phyloP scores from a whole-genome alignment of 2,113 vertebrate species.

The Dasyprocta punctata region DNA sequence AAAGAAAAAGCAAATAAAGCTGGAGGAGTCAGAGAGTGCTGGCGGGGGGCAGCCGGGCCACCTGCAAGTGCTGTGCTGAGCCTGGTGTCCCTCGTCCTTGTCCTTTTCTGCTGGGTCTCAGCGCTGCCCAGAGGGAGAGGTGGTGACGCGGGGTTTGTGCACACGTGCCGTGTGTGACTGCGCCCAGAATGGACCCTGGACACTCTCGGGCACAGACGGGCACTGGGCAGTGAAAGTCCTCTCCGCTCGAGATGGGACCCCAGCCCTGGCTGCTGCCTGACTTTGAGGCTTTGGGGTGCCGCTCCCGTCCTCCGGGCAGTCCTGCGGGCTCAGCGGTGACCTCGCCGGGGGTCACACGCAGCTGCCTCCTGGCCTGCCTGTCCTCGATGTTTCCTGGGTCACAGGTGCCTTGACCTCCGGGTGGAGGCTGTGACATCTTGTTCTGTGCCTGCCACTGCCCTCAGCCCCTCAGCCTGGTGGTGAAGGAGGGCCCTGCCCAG shows the following conservation, averaged over 20 bases:
- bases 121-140: not conserved
- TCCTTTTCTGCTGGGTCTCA: not conserved
- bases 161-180: not conserved
- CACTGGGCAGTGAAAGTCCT: not conserved
- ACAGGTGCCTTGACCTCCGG: not conserved
- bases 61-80: rapidly evolving
- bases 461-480: not conserved
- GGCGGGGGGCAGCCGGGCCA: rapidly evolving
- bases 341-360: not conserved
- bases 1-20: too few species aligned
- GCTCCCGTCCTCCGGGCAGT: rapidly evolving
- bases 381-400: not conserved
- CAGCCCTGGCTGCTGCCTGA: not conserved
- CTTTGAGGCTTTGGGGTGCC: not conserved
- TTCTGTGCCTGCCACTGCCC: rapidly evolving
- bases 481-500: rapidly evolving
- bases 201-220: not conserved
- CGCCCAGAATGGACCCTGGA: not conserved
- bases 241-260: not conserved
- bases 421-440: not conserved
- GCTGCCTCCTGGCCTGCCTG: not conserved
- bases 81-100: rapidly evolving
- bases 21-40: not conserved
- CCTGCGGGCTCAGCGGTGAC: not conserved
- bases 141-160: not conserved